phyloP scores from a whole-genome alignment of 1,140 invertebrate species.

The Drosophila burlai region DNA sequence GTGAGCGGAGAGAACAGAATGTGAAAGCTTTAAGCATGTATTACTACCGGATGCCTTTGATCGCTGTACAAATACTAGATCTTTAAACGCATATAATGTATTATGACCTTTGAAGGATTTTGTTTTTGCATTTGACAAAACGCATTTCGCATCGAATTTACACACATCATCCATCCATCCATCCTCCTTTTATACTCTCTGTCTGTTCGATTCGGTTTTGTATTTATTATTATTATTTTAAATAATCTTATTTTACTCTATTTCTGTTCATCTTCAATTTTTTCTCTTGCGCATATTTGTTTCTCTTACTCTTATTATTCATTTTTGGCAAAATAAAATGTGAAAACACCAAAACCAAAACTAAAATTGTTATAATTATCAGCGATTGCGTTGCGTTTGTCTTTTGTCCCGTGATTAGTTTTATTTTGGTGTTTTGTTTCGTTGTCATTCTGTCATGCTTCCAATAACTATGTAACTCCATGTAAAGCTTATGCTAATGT shows the following conservation, averaged over 20 bases:
- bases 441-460: conserved; percentile 52
- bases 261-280: conserved; percentile 47
- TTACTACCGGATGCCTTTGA: conserved; percentile 35
- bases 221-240: conserved; percentile 58
- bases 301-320: conserved; percentile 18
- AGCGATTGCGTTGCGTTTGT: conserved; percentile 30
- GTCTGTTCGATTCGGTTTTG: conserved; percentile 46
- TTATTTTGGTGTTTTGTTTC: conserved; percentile 71
- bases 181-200: conserved; percentile 45
- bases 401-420: conserved; percentile 29
- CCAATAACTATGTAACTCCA: conserved; percentile 32
- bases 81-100: conserved; percentile 44
- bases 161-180: conserved; percentile 24
- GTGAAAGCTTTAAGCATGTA: conserved; percentile 53
- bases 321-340: conserved; percentile 72
- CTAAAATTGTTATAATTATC: conserved; percentile 71
- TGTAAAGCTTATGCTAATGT: conserved; percentile 57
- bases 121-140: conserved; percentile 83
- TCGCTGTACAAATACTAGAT: conserved; percentile 51
- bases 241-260: conserved; percentile 69
- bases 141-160: conserved; percentile 75
- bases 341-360: conserved; percentile 61
- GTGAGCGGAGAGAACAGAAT: conserved; percentile 27
- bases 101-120: conserved; percentile 62
- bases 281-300: conserved; percentile 23